Conservation (phyloP, 2,113 vertebrate genomes). For the Columba livia region DNA sequence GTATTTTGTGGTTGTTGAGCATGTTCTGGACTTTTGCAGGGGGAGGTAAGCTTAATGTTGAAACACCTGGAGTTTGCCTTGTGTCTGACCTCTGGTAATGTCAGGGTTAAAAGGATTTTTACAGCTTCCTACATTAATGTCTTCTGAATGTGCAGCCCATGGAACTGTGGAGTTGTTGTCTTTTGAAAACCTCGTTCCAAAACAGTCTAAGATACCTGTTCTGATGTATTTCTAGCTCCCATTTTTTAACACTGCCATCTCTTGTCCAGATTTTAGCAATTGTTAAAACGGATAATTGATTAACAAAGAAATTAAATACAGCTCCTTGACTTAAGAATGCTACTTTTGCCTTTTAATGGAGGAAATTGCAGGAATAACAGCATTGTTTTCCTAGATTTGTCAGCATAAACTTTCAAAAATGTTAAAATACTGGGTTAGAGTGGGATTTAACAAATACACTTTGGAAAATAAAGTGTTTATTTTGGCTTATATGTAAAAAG, state of each 20-base stretch:
- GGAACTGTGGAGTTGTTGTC: not conserved
- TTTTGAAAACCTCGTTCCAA: not conserved
- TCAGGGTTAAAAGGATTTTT: not conserved
- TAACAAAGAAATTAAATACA: conserved; percentile 6
- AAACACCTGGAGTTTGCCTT: not conserved
- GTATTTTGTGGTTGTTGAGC: not conserved
- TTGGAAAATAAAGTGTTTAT: conserved; percentile 64
- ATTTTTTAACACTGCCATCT: not conserved
- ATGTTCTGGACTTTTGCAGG: not conserved
- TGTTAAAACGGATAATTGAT: not conserved
- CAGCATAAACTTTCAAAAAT: conserved; percentile 51
- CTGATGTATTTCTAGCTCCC: not conserved
- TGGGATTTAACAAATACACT: conserved; percentile 46
- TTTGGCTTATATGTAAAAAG: conserved; percentile 49
- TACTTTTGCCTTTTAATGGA: conserved; percentile 65
- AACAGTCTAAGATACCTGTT: not conserved
- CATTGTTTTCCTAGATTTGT: conserved; percentile 69
- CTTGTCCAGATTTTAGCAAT: not conserved
- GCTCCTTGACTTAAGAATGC: conserved; percentile 32
- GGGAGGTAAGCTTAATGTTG: not conserved
- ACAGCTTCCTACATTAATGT: not conserved
- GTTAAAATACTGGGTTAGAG: conserved; percentile 59
- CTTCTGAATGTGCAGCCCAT: not conserved
- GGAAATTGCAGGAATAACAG: conserved; percentile 66
- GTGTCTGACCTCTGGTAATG: not conserved